Evolutionary conservation across 37 sponge, comb jelly and placozoan species (phyloP).

Genomic region (Tethya wilhelma): DNA sequence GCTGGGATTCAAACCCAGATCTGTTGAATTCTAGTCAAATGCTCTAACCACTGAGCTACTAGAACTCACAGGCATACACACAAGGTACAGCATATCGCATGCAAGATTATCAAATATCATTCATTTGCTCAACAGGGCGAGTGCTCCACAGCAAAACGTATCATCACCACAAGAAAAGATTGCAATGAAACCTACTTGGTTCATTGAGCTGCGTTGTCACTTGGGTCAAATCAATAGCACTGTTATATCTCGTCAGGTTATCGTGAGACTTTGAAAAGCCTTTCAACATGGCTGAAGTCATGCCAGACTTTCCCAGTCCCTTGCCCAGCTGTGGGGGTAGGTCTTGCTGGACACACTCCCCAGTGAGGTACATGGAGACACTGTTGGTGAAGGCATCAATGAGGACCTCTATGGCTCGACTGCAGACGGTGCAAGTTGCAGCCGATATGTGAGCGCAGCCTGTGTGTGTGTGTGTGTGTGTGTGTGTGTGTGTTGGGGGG

Average conservation of each 20-base stretch:
- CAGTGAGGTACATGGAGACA: slow-evolving; percentile 31
- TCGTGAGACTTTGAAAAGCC: slow-evolving; percentile 54
- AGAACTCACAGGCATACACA: too few species aligned
- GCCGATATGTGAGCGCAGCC: slow-evolving; percentile 13
- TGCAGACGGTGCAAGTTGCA: slow-evolving; percentile 23
- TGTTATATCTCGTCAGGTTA: slow-evolving; percentile 26
- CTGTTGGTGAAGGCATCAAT: slow-evolving; percentile 58
- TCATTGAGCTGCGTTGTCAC: slow-evolving; percentile 36
- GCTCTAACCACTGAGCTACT: too few species aligned
- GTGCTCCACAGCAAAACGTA: too few species aligned
- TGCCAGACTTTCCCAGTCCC: not conserved
- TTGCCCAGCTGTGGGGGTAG: not conserved
- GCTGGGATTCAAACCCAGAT: too few species aligned
- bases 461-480: not conserved
- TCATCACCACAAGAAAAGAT: too few species aligned
- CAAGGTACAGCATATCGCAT: too few species aligned
- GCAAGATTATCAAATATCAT: too few species aligned
- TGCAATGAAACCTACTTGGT: slow-evolving; percentile 47
- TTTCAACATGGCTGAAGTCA: not conserved
- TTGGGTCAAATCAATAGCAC: slow-evolving; percentile 29
- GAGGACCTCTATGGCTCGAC: slow-evolving; percentile 19
- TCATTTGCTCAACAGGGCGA: too few species aligned
- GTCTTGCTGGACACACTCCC: slow-evolving; percentile 11
- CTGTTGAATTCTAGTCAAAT: too few species aligned
- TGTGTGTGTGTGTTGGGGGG: too few species aligned